These are phyloP conservation scores for Slavum lentiscoides DNA, from an alignment of 2,888 invertebrate species.

Conservation along the genomic window DNA sequence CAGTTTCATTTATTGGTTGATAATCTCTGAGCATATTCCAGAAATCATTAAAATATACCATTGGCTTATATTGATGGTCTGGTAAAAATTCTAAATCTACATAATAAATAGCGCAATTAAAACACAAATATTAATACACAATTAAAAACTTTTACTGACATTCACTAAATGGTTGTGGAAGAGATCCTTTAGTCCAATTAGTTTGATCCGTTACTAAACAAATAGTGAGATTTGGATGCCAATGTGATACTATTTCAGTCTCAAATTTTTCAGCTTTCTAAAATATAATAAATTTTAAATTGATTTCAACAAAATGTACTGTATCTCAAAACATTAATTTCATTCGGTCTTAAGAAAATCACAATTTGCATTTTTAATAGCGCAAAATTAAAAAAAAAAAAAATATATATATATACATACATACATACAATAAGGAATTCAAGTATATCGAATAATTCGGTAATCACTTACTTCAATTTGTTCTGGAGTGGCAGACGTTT, in stretches of 20 bases:
- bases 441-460: background rate
- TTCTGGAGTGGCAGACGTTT: constrained; percentile 76
- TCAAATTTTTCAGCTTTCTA: constrained; percentile 75
- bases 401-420: too few species aligned
- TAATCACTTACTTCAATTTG: constrained; percentile 63
- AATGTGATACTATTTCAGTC: constrained; percentile 92
- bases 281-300: constrained; percentile 24
- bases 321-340: too few species aligned
- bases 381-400: background rate
- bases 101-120: constrained; percentile 54
- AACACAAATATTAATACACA: background rate
- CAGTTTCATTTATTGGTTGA: constrained; percentile 84
- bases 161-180: constrained; percentile 91
- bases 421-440: background rate
- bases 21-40: constrained; percentile 98
- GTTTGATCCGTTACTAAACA: constrained; percentile 95
- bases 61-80: constrained; percentile 87
- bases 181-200: constrained; percentile 86
- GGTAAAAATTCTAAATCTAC: constrained; percentile 82
- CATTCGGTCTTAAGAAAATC: too few species aligned
- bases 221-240: constrained; percentile 98
- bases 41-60: constrained; percentile 93
- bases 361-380: too few species aligned
- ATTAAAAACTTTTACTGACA: constrained; percentile 62
- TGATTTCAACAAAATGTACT: background rate